These are phyloP conservation scores for Gymnocheta viridis DNA, from an alignment of 2,888 invertebrate species.

Conservation along the genomic window DNA sequence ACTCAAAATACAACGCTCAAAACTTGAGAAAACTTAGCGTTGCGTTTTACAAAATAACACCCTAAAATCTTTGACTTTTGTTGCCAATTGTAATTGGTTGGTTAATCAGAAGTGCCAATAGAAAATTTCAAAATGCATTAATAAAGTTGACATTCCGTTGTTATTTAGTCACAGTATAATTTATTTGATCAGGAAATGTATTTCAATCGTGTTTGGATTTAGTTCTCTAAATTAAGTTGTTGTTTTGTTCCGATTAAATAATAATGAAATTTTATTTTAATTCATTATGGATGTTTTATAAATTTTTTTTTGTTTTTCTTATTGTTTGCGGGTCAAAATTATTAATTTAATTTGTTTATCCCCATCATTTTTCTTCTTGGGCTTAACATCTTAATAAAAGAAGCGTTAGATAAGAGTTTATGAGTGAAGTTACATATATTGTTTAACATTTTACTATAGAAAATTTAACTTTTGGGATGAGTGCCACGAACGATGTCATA, in stretches of 20 bases:
- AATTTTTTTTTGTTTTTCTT: background rate
- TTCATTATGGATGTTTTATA: background rate
- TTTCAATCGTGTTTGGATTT: background rate
- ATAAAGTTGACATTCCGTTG: background rate
- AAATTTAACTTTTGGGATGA: no score
- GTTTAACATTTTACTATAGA: no score
- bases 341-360: background rate
- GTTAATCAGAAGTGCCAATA: background rate
- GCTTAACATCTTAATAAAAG: no score
- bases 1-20: no score
- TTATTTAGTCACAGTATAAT: background rate
- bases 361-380: no score
- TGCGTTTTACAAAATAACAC: no score
- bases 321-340: no score
- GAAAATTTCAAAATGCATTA: background rate
- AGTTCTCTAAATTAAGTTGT: background rate
- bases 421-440: no score
- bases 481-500: no score
- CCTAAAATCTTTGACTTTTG: background rate
- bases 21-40: no score
- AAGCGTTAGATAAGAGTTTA: no score
- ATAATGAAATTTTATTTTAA: background rate
- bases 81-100: background rate
- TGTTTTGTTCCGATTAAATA: background rate
- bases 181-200: background rate